Base-by-base conservation (phyloP, 2,113 vertebrate genomes). In the Spermophilus dauricus region DNA sequence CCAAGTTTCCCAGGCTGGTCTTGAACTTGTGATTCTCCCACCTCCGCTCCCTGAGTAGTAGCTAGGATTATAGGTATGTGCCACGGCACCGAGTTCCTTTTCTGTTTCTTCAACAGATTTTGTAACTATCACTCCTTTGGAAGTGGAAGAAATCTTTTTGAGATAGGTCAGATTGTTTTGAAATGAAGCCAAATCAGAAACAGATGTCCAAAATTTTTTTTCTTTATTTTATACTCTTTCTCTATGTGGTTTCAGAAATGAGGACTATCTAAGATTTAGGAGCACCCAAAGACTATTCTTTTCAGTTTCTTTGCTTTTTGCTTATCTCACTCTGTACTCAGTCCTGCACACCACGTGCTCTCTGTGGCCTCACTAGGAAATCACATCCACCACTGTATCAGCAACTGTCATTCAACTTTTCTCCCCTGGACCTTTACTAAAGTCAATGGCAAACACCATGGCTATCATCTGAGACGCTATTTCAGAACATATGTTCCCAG, bases 41-140 rank as follows among this genome's bases (percentile, higher is more conserved):
- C 61, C 61, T 24, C 24, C 3, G 61, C 61, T 63, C 24, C 61
- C 61, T 63, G 61, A 26, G 24, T 63, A 26, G 24, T 63, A 63
- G 61, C 24, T 63, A 8, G 24, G 3, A 26, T 63, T 63, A 63
- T 24, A 63, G 24, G 61, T 63, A 20, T 58, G 56, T 58, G 56
- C 18, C 20, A 58, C 7, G 22, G 24, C 61, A 28, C 61, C 61
- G 0, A 26, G 24, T 28, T 67, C 30, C 28, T 67, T 32, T 32
- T 73, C 45, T 94, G 14, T 93, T 86, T 93, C 67, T 88, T 88
- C 30, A 76, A 91, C 18, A 78, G 34, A 56, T 80, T 86, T 83
- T 86, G 45, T 78, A 48, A 85, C 76, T 90, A 58, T 72, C n/a
- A 16, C 24, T 53, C 42, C 67, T 91, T 37, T 65, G 56, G 7